Evolutionary conservation across 2,797 vertebrate species (phyloP), one percentile per base, ranked within the genome.

Genomic region (Rhinichthys osculus): DNA sequence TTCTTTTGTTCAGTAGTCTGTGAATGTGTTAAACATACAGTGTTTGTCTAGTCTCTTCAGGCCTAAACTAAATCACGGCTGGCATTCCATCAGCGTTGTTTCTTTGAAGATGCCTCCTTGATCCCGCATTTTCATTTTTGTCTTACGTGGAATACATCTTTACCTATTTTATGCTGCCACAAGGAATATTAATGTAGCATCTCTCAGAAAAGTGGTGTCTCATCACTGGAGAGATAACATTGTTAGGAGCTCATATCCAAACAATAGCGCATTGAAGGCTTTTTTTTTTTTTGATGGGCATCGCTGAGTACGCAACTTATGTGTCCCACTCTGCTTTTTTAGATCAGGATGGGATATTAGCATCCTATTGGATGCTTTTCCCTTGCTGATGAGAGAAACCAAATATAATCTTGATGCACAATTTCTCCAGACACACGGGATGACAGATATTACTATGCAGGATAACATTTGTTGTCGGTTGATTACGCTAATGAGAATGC

Each of bases 391-490:
- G 86, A 89, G 73, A 83, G 81, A 83, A 81, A 76, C 89, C 91
- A 92, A 95, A 95, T 94, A 86, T 87, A 94, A 95, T 95, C 93
- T 94, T 88, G 59, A 89, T 90, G 92, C 92, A 91, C 92, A 91
- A 94, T 94, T 93, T 91, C 90, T 91, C 90, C 88, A 7, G 90
- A 91, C 92, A 87, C 89, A 87, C 91, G 82, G 92, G 92, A 92
- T 91, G 90, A 91, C 89, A 92, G 91, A 92, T 91, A 95, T 95
- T 94, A 94, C 95, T 93, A 94, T 93, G 93, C 94, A 92, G 93
- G 92, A 93, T 95, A 95, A 95, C 94, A 94, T 94, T 95, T 94
- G 93, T 94, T 92, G 94, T 94, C 87, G 93, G 94, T 95, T 95
- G 94, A 96, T 96, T 95, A 95, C 92, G 89, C 93, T 96, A 95